A percentile compares a stretch with the other conserved stretches of the same genome.
Conservation (phyloP, 2,797 vertebrate species). For the Tinamus major region DNA sequence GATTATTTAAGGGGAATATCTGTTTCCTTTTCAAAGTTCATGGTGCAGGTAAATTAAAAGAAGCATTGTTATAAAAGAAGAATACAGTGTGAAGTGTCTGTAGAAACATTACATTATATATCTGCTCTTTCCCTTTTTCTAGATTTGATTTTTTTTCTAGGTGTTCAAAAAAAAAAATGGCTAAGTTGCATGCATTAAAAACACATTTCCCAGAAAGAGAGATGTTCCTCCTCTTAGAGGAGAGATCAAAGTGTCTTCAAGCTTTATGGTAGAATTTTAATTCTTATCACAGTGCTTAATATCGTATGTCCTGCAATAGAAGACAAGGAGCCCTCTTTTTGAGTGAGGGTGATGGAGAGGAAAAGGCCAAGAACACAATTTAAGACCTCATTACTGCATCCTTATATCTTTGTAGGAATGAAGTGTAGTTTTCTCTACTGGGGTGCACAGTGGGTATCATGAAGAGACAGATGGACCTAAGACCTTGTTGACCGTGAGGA, state of each 20-base stretch:
- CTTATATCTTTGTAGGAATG: background rate
- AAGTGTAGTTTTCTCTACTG: background rate
- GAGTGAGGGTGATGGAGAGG: background rate
- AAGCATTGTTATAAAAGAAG: background rate
- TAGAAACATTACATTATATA: background rate
- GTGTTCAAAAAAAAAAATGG: background rate
- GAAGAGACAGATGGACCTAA: background rate
- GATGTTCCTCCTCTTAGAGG: background rate
- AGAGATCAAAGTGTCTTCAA: background rate
- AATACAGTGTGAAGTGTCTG: background rate
- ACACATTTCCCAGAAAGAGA: background rate
- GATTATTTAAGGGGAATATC: background rate
- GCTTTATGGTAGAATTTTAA: background rate
- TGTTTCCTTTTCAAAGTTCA: background rate
- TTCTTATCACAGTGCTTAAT: background rate
- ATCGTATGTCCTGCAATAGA: background rate
- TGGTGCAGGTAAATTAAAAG: background rate
- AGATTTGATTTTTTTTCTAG: background rate
- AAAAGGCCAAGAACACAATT: background rate
- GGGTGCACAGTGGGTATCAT: background rate
- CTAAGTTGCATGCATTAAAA: background rate
- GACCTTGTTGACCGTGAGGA: background rate
- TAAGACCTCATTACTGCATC: rapidly evolving
- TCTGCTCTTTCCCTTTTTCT: background rate
- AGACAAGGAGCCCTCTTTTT: background rate